These are phyloP conservation scores for Muntiacus reevesi DNA, from an alignment of 2,113 vertebrate genomes.

Conservation along the genomic window DNA sequence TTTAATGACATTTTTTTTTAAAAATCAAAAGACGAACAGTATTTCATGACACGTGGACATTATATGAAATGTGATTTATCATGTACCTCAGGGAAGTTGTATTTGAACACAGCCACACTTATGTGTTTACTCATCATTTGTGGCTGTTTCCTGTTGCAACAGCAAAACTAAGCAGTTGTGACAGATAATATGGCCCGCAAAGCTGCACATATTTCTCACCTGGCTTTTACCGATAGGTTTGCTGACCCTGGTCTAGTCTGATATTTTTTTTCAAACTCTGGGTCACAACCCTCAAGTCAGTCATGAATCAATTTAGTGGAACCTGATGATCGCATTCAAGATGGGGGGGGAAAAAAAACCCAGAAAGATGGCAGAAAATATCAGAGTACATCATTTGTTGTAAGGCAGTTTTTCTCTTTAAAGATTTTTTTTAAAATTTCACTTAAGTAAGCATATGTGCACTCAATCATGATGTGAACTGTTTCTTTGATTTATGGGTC, in stretches of 20 bases:
- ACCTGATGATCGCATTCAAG: not conserved
- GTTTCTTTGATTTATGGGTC: not conserved
- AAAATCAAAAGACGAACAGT: not conserved
- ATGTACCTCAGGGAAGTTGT: not conserved
- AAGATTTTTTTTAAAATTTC: not conserved
- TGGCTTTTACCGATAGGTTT: constrained; percentile 28
- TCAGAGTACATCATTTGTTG: not conserved
- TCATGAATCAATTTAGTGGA: not conserved
- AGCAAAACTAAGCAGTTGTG: not conserved
- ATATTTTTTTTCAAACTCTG: constrained; percentile 34
- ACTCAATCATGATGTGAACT: not conserved
- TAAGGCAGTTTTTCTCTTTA: not conserved
- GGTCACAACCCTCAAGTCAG: not conserved
- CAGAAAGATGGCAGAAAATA: not conserved
- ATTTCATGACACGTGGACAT: not conserved
- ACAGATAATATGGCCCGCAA: not conserved
- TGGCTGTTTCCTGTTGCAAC: not conserved
- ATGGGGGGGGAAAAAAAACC: not conserved
- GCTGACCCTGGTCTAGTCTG: not conserved
- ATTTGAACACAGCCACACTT: not conserved
- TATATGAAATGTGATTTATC: not conserved
- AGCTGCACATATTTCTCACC: not conserved
- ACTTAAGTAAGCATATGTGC: not conserved
- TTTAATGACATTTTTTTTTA: not conserved
- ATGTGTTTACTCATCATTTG: not conserved